Base-by-base conservation (phyloP, 2,113 vertebrate genomes). In the Fulmarus glacialis region DNA sequence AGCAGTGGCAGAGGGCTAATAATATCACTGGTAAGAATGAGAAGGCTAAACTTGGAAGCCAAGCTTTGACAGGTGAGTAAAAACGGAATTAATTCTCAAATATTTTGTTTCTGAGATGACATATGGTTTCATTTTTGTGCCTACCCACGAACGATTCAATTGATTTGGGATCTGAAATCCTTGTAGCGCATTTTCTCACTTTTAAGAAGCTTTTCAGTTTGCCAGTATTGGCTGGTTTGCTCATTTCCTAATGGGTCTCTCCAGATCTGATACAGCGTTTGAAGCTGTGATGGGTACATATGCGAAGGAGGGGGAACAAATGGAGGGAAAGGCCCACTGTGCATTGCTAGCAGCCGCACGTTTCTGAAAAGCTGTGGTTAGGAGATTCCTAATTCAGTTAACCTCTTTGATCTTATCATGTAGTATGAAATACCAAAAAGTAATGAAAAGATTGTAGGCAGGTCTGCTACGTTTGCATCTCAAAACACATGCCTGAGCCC, bases 31-130 rank as follows among this genome's bases (percentile, higher is more conserved):
- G 78, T 73, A 93, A 81, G 81, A 71, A 88, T 0, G 4, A 47
- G 82, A 79, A 77, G 36, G 66, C 74, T 94, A 88, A 93, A 94
- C 74, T 72, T 72, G 60, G 85, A 95, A 91, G 84, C 70, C 53
- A 90, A 29, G 66, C 68, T 82, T 87, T 94, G 94, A 91, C 23
- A 95, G 40, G 22, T 0, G 0, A 72, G 7, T 66, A 72, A 87
- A 97, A 95, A 10, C 7, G 10, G 73, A 91, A 85, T 4, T 48
- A 63, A 87, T 79, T 90, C 78, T 87, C 70, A 96, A 97, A 95
- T 95, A 94, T 91, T 96, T 96, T 87, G 77, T n/a, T 94, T 93
- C 58, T 53, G n/a, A 87, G 58, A 50, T 66, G n/a, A 72, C 77
- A 96, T 68, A 93, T n/a, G 53, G 62, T 82, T 91, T 87, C 27